phyloP scores from a whole-genome alignment of 2,113 vertebrate species.

The Cinclus mexicanus region DNA sequence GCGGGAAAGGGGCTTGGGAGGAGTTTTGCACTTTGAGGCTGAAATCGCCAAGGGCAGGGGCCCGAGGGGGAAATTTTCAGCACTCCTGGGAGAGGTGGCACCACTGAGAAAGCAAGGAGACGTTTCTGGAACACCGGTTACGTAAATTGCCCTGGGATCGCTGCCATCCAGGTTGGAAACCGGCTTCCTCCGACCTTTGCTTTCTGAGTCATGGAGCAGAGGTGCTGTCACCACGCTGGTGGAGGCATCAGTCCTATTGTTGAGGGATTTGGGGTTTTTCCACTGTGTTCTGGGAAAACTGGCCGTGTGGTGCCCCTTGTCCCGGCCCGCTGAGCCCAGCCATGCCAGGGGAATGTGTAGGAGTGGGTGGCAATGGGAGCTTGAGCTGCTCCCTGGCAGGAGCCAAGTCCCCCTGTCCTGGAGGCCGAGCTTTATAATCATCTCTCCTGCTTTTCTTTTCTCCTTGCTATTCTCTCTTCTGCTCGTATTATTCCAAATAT shows the following conservation, averaged over 20 bases:
- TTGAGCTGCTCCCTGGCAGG: background rate
- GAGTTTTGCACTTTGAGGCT: background rate
- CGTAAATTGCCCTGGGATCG: conserved; percentile 74
- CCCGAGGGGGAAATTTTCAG: background rate
- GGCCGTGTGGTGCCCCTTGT: background rate
- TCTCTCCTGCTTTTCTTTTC: background rate
- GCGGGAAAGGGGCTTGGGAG: accelerated
- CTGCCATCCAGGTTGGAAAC: conserved; percentile 71
- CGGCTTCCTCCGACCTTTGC: conserved; percentile 49
- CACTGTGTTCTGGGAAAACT: background rate
- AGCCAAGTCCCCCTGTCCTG: background rate
- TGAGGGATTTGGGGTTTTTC: conserved; percentile 1
- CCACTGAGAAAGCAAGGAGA: background rate
- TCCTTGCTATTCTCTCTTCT: background rate
- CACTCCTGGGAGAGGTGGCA: conserved; percentile 4
- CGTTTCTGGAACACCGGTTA: conserved; percentile 71
- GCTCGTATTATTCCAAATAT: background rate
- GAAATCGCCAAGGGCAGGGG: background rate
- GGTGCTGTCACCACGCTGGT: background rate
- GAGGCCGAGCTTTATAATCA: background rate
- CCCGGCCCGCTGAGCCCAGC: background rate
- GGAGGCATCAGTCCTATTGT: background rate
- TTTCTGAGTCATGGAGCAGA: conserved; percentile 60
- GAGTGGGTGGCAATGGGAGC: background rate
- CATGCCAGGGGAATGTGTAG: accelerated